These are phyloP conservation scores for Procambarus clarkii DNA, from an alignment of 1,140 invertebrate species.

Conservation along the genomic window DNA sequence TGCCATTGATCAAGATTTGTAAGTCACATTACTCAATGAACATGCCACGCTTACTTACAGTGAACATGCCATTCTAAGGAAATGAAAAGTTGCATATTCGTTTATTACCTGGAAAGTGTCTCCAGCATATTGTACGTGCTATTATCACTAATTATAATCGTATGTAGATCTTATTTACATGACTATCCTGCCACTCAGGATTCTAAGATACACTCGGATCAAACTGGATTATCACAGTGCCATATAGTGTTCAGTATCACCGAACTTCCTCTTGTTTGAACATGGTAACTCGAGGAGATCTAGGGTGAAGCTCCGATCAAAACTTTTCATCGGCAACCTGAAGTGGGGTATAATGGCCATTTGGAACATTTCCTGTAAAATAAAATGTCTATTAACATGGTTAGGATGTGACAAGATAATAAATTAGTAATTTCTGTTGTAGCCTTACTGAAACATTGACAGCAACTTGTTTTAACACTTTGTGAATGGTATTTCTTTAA, in stretches of 20 bases:
- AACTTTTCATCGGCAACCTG: constrained; percentile 53
- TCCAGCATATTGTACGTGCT: background rate
- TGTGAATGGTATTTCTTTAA: no score
- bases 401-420: no score
- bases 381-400: background rate
- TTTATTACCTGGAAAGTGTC: background rate
- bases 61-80: background rate
- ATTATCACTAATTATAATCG: constrained; percentile 35
- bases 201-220: constrained; percentile 17
- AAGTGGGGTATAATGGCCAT: constrained; percentile 65
- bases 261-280: constrained; percentile 2
- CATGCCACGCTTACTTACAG: background rate
- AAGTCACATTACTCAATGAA: no score
- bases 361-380: constrained; percentile 57
- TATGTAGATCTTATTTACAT: constrained; percentile 48
- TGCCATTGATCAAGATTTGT: no score
- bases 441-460: no score
- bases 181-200: constrained; percentile 30
- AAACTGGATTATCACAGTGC: constrained; percentile 52
- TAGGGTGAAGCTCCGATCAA: constrained; percentile 41
- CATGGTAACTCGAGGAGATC: constrained; percentile 45
- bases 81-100: background rate
- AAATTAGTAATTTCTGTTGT: no score
- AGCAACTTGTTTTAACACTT: no score
- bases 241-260: constrained; percentile 27